Conservation (phyloP, 2,113 vertebrate species). For the Enhydra lutris region DNA sequence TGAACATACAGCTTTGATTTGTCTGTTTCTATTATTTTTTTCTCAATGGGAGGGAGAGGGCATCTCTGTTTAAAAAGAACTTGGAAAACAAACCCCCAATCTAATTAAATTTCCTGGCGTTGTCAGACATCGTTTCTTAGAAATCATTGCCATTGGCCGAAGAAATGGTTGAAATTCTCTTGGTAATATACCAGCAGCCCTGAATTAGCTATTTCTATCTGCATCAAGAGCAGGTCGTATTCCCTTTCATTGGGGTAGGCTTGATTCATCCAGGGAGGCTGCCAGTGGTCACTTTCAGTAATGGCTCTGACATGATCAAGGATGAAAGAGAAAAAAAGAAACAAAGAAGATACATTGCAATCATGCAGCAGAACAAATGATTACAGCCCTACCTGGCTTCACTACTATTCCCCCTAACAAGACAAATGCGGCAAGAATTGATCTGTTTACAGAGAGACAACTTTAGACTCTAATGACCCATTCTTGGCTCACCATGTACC, state of each 20-base stretch:
- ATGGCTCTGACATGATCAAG: background rate
- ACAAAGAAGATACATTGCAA: background rate
- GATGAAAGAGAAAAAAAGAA: background rate
- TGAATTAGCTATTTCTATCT: background rate
- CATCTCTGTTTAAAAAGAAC: constrained; percentile 7
- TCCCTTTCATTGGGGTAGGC: background rate
- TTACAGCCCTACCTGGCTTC: background rate
- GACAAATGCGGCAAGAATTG: constrained; percentile 19
- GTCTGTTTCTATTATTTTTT: constrained; percentile 31
- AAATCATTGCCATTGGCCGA: background rate
- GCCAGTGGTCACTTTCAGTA: background rate
- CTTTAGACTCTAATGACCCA: constrained; percentile 41
- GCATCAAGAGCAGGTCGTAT: background rate
- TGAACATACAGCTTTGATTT: background rate
- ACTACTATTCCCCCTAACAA: background rate
- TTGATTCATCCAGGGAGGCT: background rate
- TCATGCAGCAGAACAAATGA: background rate
- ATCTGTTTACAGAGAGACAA: constrained; percentile 45
- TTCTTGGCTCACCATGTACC: constrained; percentile 20
- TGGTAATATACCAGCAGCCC: background rate
- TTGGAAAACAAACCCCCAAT: background rate
- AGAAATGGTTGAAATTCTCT: background rate
- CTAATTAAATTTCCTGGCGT: constrained; percentile 15
- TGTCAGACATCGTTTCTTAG: background rate
- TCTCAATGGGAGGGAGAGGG: background rate